Evolutionary conservation across 2,888 invertebrate species (phyloP).

Genomic region (Drosophila parthenogenetica): DNA sequence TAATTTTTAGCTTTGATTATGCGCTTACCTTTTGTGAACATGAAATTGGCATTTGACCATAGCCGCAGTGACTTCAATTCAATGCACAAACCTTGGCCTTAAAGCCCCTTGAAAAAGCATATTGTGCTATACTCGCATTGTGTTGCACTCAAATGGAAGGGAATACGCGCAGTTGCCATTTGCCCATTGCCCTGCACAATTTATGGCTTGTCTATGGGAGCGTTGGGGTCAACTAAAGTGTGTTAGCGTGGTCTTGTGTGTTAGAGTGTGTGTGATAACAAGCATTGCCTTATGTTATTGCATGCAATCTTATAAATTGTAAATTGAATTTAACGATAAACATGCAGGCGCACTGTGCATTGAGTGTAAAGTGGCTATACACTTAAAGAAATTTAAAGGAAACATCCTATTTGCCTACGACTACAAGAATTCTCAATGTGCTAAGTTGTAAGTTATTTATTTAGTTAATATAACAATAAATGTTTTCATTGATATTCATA

Average conservation of each 20-base stretch:
- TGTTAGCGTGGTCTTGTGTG: background rate
- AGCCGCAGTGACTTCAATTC: constrained; percentile 50
- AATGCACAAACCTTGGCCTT: constrained; percentile 44
- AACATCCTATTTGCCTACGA: too few relatives aligned
- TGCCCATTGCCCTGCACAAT: constrained; percentile 59
- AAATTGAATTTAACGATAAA: constrained; percentile 80
- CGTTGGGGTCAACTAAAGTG: constrained; percentile 13
- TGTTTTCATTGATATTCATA: too few relatives aligned
- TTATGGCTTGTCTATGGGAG: constrained; percentile 59
- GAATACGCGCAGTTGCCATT: constrained; percentile 73
- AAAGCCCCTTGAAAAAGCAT: constrained; percentile 3
- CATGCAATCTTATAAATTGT: constrained; percentile 74
- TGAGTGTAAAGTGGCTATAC: constrained; percentile 19
- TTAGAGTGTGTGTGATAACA: constrained; percentile 50
- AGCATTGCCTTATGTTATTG: constrained; percentile 46
- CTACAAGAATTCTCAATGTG: too few relatives aligned
- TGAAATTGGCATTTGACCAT: constrained; percentile 66
- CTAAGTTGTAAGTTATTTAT: too few relatives aligned
- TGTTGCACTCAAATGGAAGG: constrained; percentile 71
- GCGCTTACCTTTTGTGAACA: constrained; percentile 37
- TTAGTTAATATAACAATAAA: too few relatives aligned
- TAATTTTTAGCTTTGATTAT: constrained; percentile 25
- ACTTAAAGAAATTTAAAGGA: constrained; percentile 16
- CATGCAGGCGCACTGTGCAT: constrained; percentile 42
- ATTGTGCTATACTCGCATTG: constrained; percentile 39